Percentiles rank a stretch among this genome's conserved stretches.
phyloP scores from a whole-genome alignment of 2,888 invertebrate species.

The Drosophila pseudotalamancana region DNA sequence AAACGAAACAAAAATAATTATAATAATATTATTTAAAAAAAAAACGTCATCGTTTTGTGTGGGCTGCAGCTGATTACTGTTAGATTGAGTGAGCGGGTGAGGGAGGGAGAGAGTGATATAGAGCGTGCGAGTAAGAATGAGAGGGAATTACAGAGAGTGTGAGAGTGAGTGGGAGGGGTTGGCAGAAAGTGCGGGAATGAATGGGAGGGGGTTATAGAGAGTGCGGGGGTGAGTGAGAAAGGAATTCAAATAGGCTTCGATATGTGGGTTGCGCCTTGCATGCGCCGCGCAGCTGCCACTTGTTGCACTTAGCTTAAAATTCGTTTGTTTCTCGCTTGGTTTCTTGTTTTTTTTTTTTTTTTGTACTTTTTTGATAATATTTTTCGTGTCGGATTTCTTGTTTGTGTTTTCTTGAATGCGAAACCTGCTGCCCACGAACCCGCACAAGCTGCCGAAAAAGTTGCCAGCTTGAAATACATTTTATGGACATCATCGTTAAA shows the following conservation, averaged over 20 bases:
- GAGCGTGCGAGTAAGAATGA: no score
- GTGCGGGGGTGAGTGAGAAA: neutral
- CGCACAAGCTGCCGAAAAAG: conserved; percentile 40
- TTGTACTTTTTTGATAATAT: no score
- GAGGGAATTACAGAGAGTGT: no score
- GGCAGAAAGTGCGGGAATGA: no score
- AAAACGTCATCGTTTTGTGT: conserved; percentile 53
- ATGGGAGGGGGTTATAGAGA: no score
- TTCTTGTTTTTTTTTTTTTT: conserved; percentile 21
- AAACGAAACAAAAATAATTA: conserved; percentile 38
- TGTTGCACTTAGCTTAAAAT: conserved; percentile 20
- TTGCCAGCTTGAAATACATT: conserved; percentile 59
- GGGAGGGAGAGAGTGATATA: neutral
- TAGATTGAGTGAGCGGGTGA: conserved; percentile 10
- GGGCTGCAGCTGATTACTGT: conserved; percentile 54
- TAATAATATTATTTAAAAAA: conserved; percentile 25
- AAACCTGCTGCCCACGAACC: conserved; percentile 59
- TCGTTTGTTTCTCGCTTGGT: conserved; percentile 26
- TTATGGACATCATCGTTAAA: conserved; percentile 76
- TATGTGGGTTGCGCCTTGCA: neutral
- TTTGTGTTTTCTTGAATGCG: conserved; percentile 25
- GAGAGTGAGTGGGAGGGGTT: conserved; percentile 9
- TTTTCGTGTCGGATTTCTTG: no score
- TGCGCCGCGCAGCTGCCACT: conserved; percentile 13
- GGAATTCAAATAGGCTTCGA: neutral